Evolutionary conservation across 1,140 invertebrate genomes (phyloP), one percentile per base, ranked within the genome.

Genomic region (Zaprionus inermis): DNA sequence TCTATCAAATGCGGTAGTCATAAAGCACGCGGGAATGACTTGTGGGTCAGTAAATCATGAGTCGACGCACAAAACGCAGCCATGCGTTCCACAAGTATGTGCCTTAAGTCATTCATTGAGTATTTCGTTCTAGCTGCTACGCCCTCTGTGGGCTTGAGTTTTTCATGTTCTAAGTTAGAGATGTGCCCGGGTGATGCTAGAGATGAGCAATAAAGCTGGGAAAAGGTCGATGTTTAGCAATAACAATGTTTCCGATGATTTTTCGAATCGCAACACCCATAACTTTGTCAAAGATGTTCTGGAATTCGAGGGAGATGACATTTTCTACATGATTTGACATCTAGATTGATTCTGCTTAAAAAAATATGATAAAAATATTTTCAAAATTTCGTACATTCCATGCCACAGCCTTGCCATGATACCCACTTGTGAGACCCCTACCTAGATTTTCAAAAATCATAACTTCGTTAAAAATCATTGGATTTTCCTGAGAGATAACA

Each of bases 1-100:
- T 79, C 88, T 76, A 83, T 83, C 76, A 38, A 63, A 79, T 75
- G 78, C 81, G 81, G 81, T 63, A 81, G 78, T 80, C 72, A 72
- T 84, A 84, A 83, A 81, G 59, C 63, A 67, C 54, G 72, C n/a
- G 28, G 32, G 11, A 22, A 67, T 28, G 49, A 30, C 59, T 56
- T 55, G 32, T 60, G 60, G 73, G 69, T 67, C 61, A 66, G 51
- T 76, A 72, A 72, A 74, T 83, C 77, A 88, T 58, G 60, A 51
- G 38, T 55, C 52, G 63, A 65, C 63, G 63, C 52, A 65, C 24
- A 65, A 65, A 65, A 56, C 52, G 46, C 82, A 86, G 79, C 83
- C 16, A 85, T 82, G 83, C 83, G 82, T 24, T 70, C 18, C 36
- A 58, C 49, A 74, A 63, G 76, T 67, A 79, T 38, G 67, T 76